Evolutionary conservation across 35 echinoderm and acorn worm species (phyloP), one percentile per base, ranked within the genome.

Genomic region (Stichopus chloronotus): DNA sequence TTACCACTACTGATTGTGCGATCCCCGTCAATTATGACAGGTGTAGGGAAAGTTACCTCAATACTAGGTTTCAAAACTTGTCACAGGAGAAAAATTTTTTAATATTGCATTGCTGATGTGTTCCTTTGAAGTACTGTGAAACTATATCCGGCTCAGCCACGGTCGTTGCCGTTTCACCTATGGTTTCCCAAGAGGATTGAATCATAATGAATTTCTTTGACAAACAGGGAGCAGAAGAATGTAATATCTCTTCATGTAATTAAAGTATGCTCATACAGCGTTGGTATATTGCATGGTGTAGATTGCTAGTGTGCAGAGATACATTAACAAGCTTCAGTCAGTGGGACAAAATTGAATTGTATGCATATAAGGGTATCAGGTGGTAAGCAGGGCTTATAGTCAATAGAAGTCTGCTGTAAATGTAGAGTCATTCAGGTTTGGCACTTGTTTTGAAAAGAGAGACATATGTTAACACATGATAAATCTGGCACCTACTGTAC

Each of bases 151-250:
- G 52, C 55, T 21, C 69, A 52, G 82, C 57, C 8, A 85, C 82
- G 82, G 82, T 85, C 55, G 52, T 85, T 85, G 82, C 55, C 82
- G n/a, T 85, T 55, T 85, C 56, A 85, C 82, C 82, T 25, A 59
- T 58, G 57, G 57, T 85, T 22, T 58, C 82, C 82, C 14, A 30
- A 23, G 57, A 17, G 57, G 21, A 53, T 20, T 85, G 82, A 85
- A 58, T 85, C 82, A 85, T 85, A 59, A 85, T 58, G 19, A 85
- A 58, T 58, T 85, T 58, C 82, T 59, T 58, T 85, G 82, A 85
- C 82, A 85, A 85, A 21, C 57, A 21, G 82, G 57, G 55, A 85
- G 4, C 55, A 13, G 55, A 22, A 58, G 23, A 58, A 58, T 58
- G n/a, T n/a, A 58, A 22, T 85, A 19, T 85, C 82, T 58, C 13